A percentile compares a stretch with the other conserved stretches of the same genome.
phyloP scores from a whole-genome alignment of 2,888 invertebrate genomes.

The Ochlodes sylvanus region DNA sequence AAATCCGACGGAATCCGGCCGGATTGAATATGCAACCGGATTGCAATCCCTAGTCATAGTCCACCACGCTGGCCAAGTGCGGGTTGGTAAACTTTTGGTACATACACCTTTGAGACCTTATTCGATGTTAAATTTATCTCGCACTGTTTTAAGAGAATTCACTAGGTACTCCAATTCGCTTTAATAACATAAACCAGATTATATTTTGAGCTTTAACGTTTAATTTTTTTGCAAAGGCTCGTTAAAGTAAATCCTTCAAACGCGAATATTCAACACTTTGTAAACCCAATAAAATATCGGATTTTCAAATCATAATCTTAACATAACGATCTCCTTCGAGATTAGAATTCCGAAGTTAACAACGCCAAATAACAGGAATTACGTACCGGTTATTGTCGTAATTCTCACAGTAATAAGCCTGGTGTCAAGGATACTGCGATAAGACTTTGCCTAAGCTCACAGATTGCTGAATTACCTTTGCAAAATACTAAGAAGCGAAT shows the following conservation, averaged over 20 bases:
- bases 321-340: slow-evolving; percentile 1
- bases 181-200: too few species aligned
- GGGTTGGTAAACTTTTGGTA: too few species aligned
- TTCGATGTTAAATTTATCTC: too few species aligned
- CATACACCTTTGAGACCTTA: too few species aligned
- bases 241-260: neutral
- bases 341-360: slow-evolving; percentile 16
- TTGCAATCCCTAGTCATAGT: too few species aligned
- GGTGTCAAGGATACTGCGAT: slow-evolving; percentile 8
- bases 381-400: slow-evolving; percentile 3
- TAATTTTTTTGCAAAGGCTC: too few species aligned
- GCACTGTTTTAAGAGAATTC: too few species aligned
- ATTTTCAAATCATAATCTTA: slow-evolving; percentile 10
- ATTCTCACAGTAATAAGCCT: slow-evolving; percentile 10
- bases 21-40: too few species aligned
- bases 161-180: too few species aligned
- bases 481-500: slow-evolving; percentile 7
- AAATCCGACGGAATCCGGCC: too few species aligned
- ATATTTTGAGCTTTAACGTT: too few species aligned
- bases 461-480: slow-evolving; percentile 4
- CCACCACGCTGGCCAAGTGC: too few species aligned
- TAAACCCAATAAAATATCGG: neutral
- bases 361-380: slow-evolving; percentile 15
- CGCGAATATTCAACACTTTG: neutral
- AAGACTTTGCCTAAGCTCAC: slow-evolving; percentile 1